Conservation (phyloP, 2,888 invertebrate species). For the Hypselothyrea guttata region DNA sequence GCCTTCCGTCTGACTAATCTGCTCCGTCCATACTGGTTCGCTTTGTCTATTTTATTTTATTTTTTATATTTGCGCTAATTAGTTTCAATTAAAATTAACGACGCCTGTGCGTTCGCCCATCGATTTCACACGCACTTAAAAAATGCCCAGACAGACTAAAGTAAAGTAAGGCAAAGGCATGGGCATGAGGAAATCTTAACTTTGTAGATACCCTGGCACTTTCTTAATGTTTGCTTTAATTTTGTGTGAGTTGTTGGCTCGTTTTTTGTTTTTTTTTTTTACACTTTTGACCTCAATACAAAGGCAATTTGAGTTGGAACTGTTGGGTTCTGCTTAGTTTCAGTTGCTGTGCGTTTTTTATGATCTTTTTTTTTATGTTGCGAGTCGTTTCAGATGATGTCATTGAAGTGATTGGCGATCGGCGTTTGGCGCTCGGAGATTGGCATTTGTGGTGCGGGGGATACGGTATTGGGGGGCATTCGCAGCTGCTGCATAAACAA, state of each 20-base stretch:
- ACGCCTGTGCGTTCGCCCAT: conserved; percentile 53
- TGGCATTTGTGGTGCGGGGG: conserved; percentile 21
- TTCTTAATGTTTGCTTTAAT: conserved; percentile 63
- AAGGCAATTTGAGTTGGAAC: conserved; percentile 43
- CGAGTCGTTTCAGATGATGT: conserved; percentile 46
- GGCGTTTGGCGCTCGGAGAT: conserved; percentile 20
- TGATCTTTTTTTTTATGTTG: neutral
- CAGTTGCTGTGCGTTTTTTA: neutral
- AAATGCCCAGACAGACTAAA: conserved; percentile 24
- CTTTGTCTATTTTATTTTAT: conserved; percentile 9
- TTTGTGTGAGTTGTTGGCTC: conserved; percentile 39
- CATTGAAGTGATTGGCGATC: conserved; percentile 46
- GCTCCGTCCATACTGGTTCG: no score
- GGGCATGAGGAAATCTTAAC: conserved; percentile 54
- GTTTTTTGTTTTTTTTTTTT: conserved; percentile 41
- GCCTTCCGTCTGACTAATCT: no score
- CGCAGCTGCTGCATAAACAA: conserved; percentile 16
- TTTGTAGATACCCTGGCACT: conserved; percentile 34
- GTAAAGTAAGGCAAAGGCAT: conserved; percentile 14
- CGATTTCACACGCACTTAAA: conserved; percentile 72
- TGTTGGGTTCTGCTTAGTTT: conserved; percentile 20
- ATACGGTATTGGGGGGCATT: no score
- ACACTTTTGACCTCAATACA: conserved; percentile 71
- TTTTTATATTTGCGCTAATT: conserved; percentile 64
- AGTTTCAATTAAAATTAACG: conserved; percentile 77